A percentile compares a stretch with the other conserved stretches of the same genome.
phyloP scores from a whole-genome alignment of 2,113 vertebrate species.

The Propithecus coquereli region DNA sequence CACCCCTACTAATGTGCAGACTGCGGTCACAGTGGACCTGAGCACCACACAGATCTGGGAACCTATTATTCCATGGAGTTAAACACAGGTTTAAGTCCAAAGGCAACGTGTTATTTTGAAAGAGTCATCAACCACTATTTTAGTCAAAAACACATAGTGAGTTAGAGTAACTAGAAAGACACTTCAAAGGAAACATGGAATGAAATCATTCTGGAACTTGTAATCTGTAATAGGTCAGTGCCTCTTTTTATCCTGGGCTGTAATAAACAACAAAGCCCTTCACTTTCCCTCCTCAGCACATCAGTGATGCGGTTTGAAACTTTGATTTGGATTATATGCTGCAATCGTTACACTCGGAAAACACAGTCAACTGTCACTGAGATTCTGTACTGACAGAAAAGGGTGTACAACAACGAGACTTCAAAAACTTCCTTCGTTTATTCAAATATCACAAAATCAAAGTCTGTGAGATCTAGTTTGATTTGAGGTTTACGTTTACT shows the following conservation, averaged over 20 bases:
- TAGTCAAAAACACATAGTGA: conserved; percentile 17
- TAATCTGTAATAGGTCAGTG: background rate
- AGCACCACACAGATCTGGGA: background rate
- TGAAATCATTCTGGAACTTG: conserved; percentile 2
- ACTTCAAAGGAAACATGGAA: conserved; percentile 10
- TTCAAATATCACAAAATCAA: conserved; percentile 25
- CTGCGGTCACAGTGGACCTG: background rate
- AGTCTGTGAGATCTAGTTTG: background rate
- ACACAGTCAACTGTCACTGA: background rate
- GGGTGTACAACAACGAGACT: background rate
- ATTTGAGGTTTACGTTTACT: conserved; percentile 3
- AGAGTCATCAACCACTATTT: background rate
- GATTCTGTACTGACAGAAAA: background rate
- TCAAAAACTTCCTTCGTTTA: background rate
- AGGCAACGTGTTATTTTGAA: conserved; percentile 45
- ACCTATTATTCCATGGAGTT: background rate
- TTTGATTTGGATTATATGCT: background rate
- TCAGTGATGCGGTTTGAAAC: background rate
- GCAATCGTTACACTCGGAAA: background rate
- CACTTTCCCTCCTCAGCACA: background rate
- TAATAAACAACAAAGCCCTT: conserved; percentile 28
- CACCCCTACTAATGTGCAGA: background rate
- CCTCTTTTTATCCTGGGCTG: background rate
- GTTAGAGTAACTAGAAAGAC: conserved; percentile 9
- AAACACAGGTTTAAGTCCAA: conserved; percentile 50